These are phyloP conservation scores for Mamestra configurata DNA, from an alignment of 1,140 invertebrate genomes.

Conservation along the genomic window DNA sequence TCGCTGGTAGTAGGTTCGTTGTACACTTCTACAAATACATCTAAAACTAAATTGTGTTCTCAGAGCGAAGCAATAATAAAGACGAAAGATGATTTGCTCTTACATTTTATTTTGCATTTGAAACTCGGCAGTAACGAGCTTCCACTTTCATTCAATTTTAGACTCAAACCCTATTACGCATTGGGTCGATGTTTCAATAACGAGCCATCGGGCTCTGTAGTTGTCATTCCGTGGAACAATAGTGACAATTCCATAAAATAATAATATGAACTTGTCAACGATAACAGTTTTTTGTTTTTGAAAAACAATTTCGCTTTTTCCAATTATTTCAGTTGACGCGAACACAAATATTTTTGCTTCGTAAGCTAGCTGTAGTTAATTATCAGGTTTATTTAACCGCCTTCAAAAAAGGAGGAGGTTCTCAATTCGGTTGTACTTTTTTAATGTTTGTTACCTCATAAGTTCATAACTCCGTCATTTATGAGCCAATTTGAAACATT, in stretches of 20 bases:
- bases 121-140: constrained; percentile 36
- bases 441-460: too few species aligned
- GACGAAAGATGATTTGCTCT: constrained; percentile 5
- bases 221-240: constrained; percentile 31
- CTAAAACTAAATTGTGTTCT: background rate
- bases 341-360: background rate
- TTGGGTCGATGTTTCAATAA: constrained; percentile 31
- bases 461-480: too few species aligned
- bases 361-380: too few species aligned
- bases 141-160: constrained; percentile 21
- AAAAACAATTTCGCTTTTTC: constrained; percentile 13
- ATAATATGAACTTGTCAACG: constrained; percentile 42
- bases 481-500: too few species aligned
- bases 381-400: too few species aligned
- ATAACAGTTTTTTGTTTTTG: constrained; percentile 32
- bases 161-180: background rate
- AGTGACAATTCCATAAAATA: constrained; percentile 45
- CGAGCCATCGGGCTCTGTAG: constrained; percentile 1
- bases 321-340: background rate
- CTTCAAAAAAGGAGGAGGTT: too few species aligned
- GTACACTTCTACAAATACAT: background rate
- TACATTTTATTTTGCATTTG: constrained; percentile 30
- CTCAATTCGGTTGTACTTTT: too few species aligned
- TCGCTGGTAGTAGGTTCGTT: background rate
- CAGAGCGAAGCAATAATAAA: constrained; percentile 14